Conservation (phyloP, 2,888 invertebrate species). For the Atrina japonica region DNA sequence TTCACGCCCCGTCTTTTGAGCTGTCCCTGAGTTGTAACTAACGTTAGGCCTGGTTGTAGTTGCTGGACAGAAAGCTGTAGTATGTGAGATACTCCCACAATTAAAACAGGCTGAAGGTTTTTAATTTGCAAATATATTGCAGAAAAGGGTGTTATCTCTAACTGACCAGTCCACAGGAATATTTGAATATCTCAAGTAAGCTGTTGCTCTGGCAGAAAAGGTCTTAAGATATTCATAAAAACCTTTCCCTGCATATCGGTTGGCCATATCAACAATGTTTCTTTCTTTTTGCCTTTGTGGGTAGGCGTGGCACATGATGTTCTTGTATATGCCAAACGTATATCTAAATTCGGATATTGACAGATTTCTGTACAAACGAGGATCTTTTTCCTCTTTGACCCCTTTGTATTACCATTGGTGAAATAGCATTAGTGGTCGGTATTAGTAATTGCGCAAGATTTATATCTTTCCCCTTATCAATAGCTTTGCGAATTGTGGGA, state of each 20-base stretch:
- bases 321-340: conserved; percentile 26
- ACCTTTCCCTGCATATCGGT: conserved; percentile 17
- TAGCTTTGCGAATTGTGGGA: conserved; percentile 7
- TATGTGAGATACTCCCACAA: conserved; percentile 27
- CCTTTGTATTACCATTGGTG: not conserved
- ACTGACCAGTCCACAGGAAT: conserved; percentile 31
- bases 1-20: not conserved
- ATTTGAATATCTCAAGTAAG: conserved; percentile 27
- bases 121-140: conserved; percentile 28
- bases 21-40: not conserved
- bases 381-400: not conserved
- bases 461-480: conserved; percentile 24
- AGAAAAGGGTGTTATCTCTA: conserved; percentile 25
- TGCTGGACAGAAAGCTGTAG: conserved; percentile 6
- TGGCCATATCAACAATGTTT: conserved; percentile 31
- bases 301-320: conserved; percentile 19
- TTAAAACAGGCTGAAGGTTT: conserved; percentile 2
- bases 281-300: conserved; percentile 16
- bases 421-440: conserved; percentile 1
- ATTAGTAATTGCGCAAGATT: conserved; percentile 19
- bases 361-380: conserved; percentile 7
- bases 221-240: conserved; percentile 34
- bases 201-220: conserved; percentile 22
- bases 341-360: conserved; percentile 18
- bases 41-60: not conserved